Evolutionary conservation across 2,113 vertebrate genomes (phyloP).

Genomic region (Rhadina sibilatrix): DNA sequence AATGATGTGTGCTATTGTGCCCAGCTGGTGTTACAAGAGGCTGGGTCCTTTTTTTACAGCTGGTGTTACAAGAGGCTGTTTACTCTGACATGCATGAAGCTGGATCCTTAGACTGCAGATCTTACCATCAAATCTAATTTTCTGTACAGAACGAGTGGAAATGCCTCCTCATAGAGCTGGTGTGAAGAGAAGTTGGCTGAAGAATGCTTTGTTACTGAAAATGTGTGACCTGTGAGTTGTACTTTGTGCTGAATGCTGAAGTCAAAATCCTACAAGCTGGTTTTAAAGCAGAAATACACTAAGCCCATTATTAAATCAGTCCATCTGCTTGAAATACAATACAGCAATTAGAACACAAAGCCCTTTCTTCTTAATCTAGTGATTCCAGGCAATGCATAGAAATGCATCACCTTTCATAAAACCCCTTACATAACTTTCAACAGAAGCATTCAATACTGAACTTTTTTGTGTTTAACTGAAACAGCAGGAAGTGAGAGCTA

Average conservation of each 20-base stretch:
- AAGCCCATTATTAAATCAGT: not conserved
- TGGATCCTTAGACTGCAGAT: not conserved
- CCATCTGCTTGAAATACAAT: not conserved
- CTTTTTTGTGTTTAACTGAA: not conserved
- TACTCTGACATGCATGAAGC: not conserved
- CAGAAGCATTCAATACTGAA: not conserved
- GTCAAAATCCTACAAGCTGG: not conserved
- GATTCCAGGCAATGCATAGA: not conserved
- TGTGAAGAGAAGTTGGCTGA: not conserved
- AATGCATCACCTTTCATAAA: not conserved
- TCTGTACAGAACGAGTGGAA: not conserved
- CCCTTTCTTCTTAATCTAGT: not conserved
- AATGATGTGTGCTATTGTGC: not conserved
- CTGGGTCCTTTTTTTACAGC: not conserved
- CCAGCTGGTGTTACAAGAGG: not conserved
- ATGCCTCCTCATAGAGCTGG: not conserved
- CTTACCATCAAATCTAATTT: not conserved
- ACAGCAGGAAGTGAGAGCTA: not conserved
- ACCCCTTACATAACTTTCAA: not conserved
- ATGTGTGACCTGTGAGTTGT: not conserved
- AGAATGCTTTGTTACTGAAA: not conserved
- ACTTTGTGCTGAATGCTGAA: not conserved
- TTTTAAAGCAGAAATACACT: not conserved
- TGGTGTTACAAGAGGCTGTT: not conserved
- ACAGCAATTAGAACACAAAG: not conserved